Conservation (phyloP, 2,113 vertebrate genomes). For the Toxotes chatareus region DNA sequence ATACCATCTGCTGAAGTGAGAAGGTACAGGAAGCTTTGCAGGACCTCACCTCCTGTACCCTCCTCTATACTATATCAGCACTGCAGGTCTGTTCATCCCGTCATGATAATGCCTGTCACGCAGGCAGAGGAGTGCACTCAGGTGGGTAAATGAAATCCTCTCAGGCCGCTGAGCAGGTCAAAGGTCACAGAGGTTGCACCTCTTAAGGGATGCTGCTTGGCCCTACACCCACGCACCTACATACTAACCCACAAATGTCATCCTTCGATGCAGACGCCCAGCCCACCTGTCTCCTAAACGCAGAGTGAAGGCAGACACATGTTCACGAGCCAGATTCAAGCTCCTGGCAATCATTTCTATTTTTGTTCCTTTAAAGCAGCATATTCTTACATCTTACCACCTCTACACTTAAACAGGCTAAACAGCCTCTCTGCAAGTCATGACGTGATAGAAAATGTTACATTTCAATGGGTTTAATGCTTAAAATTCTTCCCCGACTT, state of each 20-base stretch:
- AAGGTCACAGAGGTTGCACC: constrained; percentile 29
- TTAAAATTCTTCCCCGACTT: constrained; percentile 49
- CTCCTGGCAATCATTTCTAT: not conserved
- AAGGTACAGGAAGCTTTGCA: not conserved
- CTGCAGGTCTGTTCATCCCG: constrained; percentile 18
- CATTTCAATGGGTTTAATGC: constrained; percentile 61
- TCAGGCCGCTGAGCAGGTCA: constrained; percentile 28
- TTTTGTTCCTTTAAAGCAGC: constrained; percentile 29
- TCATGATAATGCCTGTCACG: constrained; percentile 56
- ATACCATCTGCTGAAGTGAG: constrained; percentile 46
- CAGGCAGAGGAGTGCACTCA: constrained; percentile 33
- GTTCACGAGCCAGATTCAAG: constrained; percentile 24
- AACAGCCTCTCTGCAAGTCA: constrained; percentile 34
- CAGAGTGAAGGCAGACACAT: constrained; percentile 34
- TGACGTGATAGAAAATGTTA: constrained; percentile 57
- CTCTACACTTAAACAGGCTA: constrained; percentile 37
- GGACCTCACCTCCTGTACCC: constrained; percentile 1
- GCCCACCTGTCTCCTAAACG: constrained; percentile 22
- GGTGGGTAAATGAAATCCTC: constrained; percentile 71
- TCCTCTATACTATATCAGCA: not conserved
- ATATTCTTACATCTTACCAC: constrained; percentile 18
- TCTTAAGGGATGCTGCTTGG: constrained; percentile 10
- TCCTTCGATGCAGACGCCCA: not conserved
- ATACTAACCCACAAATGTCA: constrained; percentile 8
- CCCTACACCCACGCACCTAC: not conserved